Percentiles rank a stretch among this genome's conserved stretches.
Evolutionary conservation across 2,888 invertebrate species (phyloP).

Genomic region (Lathronympha strigana): DNA sequence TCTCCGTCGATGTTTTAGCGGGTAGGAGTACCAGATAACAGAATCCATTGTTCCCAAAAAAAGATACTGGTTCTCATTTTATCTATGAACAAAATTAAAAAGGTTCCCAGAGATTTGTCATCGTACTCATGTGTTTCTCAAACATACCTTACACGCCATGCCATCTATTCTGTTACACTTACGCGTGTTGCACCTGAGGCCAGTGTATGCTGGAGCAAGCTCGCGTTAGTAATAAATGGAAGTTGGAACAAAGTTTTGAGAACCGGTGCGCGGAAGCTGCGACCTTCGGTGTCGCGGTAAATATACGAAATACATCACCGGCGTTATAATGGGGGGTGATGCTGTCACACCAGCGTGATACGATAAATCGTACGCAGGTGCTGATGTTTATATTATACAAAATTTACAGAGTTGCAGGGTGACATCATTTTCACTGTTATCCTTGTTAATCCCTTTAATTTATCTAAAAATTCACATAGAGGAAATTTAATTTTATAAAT

Average conservation of each 20-base stretch:
- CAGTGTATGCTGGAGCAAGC: background rate
- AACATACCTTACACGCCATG: no score
- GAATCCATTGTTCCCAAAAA: no score
- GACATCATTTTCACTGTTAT: background rate
- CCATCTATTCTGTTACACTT: no score
- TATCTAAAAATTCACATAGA: background rate
- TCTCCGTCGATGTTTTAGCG: no score
- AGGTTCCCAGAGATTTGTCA: no score
- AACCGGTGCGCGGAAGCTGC: slow-evolving; percentile 49
- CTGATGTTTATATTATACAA: slow-evolving; percentile 16
- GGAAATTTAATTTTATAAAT: no score
- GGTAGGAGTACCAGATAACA: no score
- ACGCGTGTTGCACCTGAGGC: background rate
- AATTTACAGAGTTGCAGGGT: background rate
- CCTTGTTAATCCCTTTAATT: background rate
- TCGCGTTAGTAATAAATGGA: no score
- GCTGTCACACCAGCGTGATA: background rate
- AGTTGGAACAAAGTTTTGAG: background rate
- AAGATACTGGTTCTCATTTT: no score
- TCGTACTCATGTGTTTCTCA: no score
- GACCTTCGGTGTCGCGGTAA: slow-evolving; percentile 57
- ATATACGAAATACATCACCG: slow-evolving; percentile 54
- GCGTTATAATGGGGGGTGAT: slow-evolving; percentile 26
- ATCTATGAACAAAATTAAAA: no score
- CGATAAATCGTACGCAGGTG: slow-evolving; percentile 13